phyloP scores from a whole-genome alignment of 2,888 invertebrate species.

The Mimachlamys varia region DNA sequence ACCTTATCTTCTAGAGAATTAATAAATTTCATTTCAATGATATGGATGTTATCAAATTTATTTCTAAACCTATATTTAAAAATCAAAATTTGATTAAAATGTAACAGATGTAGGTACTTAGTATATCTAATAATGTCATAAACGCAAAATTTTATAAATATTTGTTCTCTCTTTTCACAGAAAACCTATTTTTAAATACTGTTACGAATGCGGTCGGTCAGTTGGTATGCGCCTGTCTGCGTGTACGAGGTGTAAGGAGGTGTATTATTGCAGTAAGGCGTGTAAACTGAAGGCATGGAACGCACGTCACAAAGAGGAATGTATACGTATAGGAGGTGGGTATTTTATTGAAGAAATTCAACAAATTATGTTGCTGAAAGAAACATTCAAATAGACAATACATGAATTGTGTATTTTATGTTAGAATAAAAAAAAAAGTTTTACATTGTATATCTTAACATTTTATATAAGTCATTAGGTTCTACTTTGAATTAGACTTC shows the following conservation, averaged over 20 bases:
- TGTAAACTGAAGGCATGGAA: constrained; percentile 81
- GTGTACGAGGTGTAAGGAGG: constrained; percentile 81
- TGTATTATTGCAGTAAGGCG: constrained; percentile 81
- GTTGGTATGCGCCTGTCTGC: constrained; percentile 79
- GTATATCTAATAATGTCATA: neutral
- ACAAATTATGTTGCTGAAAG: neutral
- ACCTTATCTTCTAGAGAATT: no score
- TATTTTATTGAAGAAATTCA: constrained; percentile 9
- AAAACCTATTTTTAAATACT: constrained; percentile 80
- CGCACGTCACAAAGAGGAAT: constrained; percentile 80
- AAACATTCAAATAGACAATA: neutral
- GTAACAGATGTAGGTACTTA: no score
- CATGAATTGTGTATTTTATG: neutral
- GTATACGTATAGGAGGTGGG: constrained; percentile 77
- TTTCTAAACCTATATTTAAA: no score
- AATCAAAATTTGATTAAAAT: no score
- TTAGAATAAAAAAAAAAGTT: neutral
- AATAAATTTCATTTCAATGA: no score
- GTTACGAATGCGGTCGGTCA: constrained; percentile 81
- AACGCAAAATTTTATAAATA: neutral
- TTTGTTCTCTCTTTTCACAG: constrained; percentile 62
- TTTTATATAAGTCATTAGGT: no score
- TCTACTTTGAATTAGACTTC: no score
- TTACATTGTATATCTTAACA: no score
- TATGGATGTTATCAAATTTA: no score